A percentile compares a stretch with the other conserved stretches of the same genome.
phyloP scores from a whole-genome alignment of 1,140 invertebrate genomes.

The Psix sp. region DNA sequence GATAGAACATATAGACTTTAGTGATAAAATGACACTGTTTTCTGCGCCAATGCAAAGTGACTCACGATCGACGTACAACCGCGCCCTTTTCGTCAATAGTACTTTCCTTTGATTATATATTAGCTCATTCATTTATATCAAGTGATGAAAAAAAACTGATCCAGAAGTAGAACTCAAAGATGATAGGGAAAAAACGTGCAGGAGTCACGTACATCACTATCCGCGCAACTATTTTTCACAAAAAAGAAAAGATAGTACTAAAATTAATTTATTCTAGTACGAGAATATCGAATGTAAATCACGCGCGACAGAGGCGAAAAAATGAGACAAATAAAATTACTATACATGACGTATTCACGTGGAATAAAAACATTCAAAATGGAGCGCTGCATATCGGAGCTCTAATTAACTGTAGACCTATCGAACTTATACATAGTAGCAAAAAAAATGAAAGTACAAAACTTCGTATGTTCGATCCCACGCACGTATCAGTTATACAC shows the following conservation, averaged over 20 bases:
- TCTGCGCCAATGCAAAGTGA: constrained; percentile 18
- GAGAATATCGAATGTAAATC: neutral
- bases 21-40: constrained; percentile 9
- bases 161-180: too few species aligned
- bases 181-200: too few species aligned
- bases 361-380: constrained; percentile 18
- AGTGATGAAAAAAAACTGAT: too few species aligned
- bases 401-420: constrained; percentile 32
- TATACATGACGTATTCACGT: neutral
- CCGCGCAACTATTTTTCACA: too few species aligned
- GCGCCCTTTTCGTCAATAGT: constrained; percentile 43
- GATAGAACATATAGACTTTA: constrained; percentile 9
- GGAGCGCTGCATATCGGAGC: constrained; percentile 10
- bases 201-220: too few species aligned
- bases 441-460: constrained; percentile 53
- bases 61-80: constrained; percentile 25
- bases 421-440: constrained; percentile 5
- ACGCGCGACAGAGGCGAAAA: neutral
- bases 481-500: constrained; percentile 48
- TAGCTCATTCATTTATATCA: constrained; percentile 26
- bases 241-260: too few species aligned
- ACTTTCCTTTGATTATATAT: constrained; percentile 29
- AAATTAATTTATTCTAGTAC: neutral
- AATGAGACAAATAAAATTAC: constrained; percentile 2
- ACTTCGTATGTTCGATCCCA: constrained; percentile 28